A percentile compares a stretch with the other conserved stretches of the same genome.
Conservation (phyloP, 1,140 invertebrate genomes). For the Lepidotrigona ventralis region DNA sequence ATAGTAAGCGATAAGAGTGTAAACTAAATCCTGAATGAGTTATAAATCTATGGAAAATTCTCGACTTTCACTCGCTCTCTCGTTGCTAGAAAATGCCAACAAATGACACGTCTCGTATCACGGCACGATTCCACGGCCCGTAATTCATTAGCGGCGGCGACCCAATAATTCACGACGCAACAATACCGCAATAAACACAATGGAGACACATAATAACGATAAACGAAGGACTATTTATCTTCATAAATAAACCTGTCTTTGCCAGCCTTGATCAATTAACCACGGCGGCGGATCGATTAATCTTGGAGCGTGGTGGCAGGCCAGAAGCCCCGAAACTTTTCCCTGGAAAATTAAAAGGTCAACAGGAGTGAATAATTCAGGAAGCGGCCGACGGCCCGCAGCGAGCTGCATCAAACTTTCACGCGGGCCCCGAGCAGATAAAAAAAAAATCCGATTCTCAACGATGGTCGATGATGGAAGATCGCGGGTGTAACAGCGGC, state of each 20-base stretch:
- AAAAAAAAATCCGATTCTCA: conserved; percentile 10
- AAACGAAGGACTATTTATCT: not conserved
- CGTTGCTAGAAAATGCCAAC: too few relatives aligned
- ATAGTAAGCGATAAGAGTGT: too few relatives aligned
- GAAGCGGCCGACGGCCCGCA: not conserved
- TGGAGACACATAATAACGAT: conserved; percentile 3
- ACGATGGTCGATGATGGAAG: not conserved
- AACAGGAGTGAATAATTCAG: not conserved
- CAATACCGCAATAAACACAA: not conserved
- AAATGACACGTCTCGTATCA: too few relatives aligned
- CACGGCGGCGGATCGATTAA: not conserved
- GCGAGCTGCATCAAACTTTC: not conserved
- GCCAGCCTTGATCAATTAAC: not conserved
- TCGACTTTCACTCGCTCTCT: too few relatives aligned
- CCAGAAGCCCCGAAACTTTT: not conserved
- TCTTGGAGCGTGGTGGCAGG: not conserved
- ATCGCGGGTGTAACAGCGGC: not conserved
- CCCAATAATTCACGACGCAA: not conserved
- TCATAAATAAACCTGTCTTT: conserved; percentile 1
- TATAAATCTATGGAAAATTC: too few relatives aligned
- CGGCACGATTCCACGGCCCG: not conserved
- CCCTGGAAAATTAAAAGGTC: not conserved
- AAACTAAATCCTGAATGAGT: too few relatives aligned
- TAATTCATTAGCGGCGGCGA: not conserved
- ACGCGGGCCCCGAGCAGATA: not conserved